phyloP scores from a whole-genome alignment of 2,888 invertebrate genomes.

The Lasiommata megera region DNA sequence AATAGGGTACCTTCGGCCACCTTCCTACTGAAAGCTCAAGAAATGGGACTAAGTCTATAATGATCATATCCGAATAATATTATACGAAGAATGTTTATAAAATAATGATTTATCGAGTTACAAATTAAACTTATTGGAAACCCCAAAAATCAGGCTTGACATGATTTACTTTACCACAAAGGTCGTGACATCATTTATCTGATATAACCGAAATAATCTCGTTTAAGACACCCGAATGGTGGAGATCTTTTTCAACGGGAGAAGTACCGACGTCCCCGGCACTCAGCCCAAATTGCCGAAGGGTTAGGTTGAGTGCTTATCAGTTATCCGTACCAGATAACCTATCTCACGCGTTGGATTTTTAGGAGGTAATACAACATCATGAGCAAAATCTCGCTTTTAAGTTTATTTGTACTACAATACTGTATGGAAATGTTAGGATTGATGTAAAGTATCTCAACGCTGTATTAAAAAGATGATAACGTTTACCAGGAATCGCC shows the following conservation, averaged over 20 bases:
- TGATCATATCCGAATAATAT: too few species aligned
- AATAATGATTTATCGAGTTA: background rate
- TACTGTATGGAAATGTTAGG: too few species aligned
- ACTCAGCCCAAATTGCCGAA: constrained; percentile 40
- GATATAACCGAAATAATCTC: constrained; percentile 23
- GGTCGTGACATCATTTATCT: constrained; percentile 18
- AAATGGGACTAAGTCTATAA: too few species aligned
- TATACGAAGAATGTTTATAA: too few species aligned
- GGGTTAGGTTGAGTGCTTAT: constrained; percentile 42
- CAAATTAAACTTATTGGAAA: background rate
- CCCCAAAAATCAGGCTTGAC: background rate
- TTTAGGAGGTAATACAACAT: constrained; percentile 21
- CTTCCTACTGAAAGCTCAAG: too few species aligned
- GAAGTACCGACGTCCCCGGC: constrained; percentile 25
- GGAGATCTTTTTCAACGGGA: constrained; percentile 34
- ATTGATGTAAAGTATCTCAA: too few species aligned
- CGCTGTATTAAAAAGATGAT: too few species aligned
- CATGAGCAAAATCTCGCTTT: background rate
- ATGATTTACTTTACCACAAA: constrained; percentile 13
- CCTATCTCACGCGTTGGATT: constrained; percentile 38
- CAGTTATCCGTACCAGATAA: constrained; percentile 34
- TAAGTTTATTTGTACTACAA: background rate
- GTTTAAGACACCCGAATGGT: constrained; percentile 33
- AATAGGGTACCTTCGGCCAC: too few species aligned
- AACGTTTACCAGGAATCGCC: too few species aligned